These are phyloP conservation scores for Whitmania pigra DNA, from an alignment of 1,140 invertebrate genomes.

Conservation along the genomic window DNA sequence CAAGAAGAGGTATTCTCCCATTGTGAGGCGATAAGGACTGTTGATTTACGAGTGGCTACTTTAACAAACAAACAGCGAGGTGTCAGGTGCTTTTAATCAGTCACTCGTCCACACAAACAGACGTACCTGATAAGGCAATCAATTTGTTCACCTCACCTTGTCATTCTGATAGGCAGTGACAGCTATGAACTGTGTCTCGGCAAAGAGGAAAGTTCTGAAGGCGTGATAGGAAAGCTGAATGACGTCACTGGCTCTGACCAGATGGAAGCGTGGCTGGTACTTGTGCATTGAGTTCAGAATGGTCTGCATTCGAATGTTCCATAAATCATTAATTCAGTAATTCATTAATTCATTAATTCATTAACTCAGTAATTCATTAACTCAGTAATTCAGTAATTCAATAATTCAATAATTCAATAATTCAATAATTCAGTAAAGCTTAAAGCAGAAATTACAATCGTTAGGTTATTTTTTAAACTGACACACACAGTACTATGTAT, in stretches of 20 bases:
- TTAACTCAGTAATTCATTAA: background rate
- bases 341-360: background rate
- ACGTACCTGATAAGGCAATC: background rate
- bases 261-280: slow-evolving; percentile 97
- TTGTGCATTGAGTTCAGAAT: slow-evolving; percentile 99
- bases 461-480: background rate
- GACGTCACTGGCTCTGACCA: slow-evolving; percentile 79
- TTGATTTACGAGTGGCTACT: too few relatives aligned
- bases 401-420: too few relatives aligned
- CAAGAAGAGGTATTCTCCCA: too few relatives aligned
- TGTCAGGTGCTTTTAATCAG: too few relatives aligned
- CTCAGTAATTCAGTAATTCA: too few relatives aligned
- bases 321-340: too few relatives aligned
- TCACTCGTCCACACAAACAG: too few relatives aligned
- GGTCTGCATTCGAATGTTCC: slow-evolving; percentile 58
- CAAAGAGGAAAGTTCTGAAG: slow-evolving; percentile 94
- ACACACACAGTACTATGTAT: too few relatives aligned
- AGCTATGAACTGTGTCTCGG: slow-evolving; percentile 96
- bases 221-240: slow-evolving; percentile 89
- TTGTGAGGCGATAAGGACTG: too few relatives aligned
- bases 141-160: slow-evolving; percentile 42
- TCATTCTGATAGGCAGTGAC: slow-evolving; percentile 45
- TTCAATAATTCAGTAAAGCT: too few relatives aligned
- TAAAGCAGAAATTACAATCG: background rate
- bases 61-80: too few relatives aligned